A percentile compares a stretch with the other conserved stretches of the same genome.
phyloP scores from a whole-genome alignment of 2,888 invertebrate genomes.

The Laothoe populi region DNA sequence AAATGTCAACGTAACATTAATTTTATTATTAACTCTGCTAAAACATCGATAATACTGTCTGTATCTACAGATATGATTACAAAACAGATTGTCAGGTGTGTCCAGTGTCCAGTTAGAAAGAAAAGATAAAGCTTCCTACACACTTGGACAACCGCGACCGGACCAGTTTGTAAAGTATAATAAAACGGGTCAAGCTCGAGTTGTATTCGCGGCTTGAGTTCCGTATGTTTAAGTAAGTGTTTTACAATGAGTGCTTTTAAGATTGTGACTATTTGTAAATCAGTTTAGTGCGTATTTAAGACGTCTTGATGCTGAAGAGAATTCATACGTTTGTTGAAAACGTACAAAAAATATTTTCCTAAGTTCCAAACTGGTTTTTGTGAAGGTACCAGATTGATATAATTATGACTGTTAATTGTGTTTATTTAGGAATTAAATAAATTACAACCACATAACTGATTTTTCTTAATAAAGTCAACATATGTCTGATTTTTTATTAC shows the following conservation, averaged over 20 bases:
- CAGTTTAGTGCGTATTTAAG: too few species aligned
- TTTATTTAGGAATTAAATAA: background rate
- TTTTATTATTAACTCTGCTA: slow-evolving; percentile 17
- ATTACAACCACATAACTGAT: background rate
- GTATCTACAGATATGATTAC: slow-evolving; percentile 24
- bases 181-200: slow-evolving; percentile 34
- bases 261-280: background rate
- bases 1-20: slow-evolving; percentile 12
- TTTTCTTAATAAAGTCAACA: too few species aligned
- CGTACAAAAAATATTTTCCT: too few species aligned
- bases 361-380: too few species aligned
- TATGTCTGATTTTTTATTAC: too few species aligned
- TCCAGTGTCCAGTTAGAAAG: slow-evolving; percentile 22
- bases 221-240: background rate
- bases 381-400: too few species aligned
- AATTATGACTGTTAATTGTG: too few species aligned
- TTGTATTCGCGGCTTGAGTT: background rate
- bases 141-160: slow-evolving; percentile 20
- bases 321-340: too few species aligned
- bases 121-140: slow-evolving; percentile 42
- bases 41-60: slow-evolving; percentile 16
- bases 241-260: background rate
- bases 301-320: background rate
- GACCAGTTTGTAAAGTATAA: slow-evolving; percentile 60
- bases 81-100: slow-evolving; percentile 23